phyloP scores from a whole-genome alignment of 92 coral and sea anemone genomes.

The Scolanthus callimorphus region DNA sequence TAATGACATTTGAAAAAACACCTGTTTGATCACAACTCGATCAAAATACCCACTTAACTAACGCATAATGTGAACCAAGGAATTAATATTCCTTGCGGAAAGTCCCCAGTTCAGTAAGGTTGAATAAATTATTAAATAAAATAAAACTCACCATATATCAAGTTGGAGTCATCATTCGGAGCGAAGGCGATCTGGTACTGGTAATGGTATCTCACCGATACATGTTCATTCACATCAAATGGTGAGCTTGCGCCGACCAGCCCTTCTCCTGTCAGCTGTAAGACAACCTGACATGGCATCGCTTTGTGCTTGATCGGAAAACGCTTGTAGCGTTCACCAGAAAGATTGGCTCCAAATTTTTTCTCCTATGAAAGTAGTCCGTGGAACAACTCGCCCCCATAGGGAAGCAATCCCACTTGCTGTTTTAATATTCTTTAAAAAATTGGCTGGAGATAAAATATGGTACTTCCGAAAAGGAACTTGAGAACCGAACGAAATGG shows the following conservation, averaged over 20 bases:
- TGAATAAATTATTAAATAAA: too few species aligned
- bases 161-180: conserved; percentile 55
- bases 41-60: too few species aligned
- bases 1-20: too few species aligned
- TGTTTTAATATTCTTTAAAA: too few species aligned
- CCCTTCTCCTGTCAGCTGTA: conserved; percentile 72
- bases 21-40: too few species aligned
- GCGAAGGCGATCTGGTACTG: conserved; percentile 57
- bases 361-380: conserved; percentile 2
- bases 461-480: too few species aligned
- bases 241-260: conserved; percentile 35
- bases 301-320: conserved; percentile 27
- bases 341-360: not conserved
- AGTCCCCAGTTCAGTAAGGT: too few species aligned
- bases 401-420: too few species aligned
- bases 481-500: too few species aligned
- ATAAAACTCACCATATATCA: conserved; percentile 52
- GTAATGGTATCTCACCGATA: conserved; percentile 52
- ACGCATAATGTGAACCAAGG: too few species aligned
- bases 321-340: conserved; percentile 43
- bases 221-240: conserved; percentile 43
- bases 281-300: conserved; percentile 28
- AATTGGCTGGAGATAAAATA: too few species aligned
- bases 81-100: too few species aligned
- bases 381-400: conserved; percentile 22